phyloP scores from a whole-genome alignment of 2,797 vertebrate genomes.

The Rhincodon typus region DNA sequence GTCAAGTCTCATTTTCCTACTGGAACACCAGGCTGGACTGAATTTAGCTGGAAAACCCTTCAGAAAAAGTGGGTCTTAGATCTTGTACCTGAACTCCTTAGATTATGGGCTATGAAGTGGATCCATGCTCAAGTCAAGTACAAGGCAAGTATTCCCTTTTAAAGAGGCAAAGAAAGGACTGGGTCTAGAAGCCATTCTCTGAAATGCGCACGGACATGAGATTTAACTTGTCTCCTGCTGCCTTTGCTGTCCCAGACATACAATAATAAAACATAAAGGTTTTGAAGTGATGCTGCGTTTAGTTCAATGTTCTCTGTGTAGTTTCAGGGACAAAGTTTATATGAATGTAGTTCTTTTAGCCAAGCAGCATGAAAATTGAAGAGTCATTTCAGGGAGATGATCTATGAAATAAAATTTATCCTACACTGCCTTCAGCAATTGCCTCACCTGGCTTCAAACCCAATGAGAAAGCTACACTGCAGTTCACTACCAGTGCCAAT shows the following conservation, averaged over 20 bases:
- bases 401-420: not conserved
- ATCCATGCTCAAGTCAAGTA: no score
- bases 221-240: not conserved
- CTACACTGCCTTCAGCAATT: not conserved
- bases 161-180: not conserved
- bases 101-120: not conserved
- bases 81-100: not conserved
- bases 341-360: not conserved
- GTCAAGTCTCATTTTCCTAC: not conserved
- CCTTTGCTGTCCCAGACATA: not conserved
- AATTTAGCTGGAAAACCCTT: not conserved
- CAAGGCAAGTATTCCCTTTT: not conserved
- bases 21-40: no score
- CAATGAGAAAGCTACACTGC: not conserved
- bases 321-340: not conserved
- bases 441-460: not conserved
- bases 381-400: not conserved
- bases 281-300: not conserved
- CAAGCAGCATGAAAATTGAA: not conserved
- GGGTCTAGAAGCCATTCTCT: not conserved
- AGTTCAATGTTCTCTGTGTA: not conserved
- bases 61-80: not conserved
- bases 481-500: not conserved
- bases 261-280: not conserved
- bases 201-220: not conserved